Conservation (phyloP, 1,140 invertebrate species). For the Drosophila biarmipes region DNA sequence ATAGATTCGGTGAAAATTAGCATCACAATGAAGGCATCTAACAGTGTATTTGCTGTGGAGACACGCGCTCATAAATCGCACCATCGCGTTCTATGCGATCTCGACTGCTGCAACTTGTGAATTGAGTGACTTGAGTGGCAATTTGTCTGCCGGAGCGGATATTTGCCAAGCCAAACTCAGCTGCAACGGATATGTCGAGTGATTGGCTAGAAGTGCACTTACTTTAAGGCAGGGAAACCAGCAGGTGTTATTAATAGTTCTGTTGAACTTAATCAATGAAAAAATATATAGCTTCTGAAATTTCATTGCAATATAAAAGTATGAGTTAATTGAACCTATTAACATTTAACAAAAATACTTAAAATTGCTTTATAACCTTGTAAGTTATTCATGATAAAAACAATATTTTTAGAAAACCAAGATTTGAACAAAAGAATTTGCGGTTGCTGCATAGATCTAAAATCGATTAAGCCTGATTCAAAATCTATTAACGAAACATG, state of each 20-base stretch:
- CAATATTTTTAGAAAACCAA: no score
- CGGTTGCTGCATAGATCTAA: no score
- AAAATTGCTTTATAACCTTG: no score
- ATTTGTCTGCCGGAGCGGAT: slow-evolving; percentile 48
- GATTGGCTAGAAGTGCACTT: slow-evolving; percentile 15
- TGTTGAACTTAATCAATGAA: neutral
- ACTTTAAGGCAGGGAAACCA: slow-evolving; percentile 1
- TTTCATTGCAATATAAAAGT: no score
- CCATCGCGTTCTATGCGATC: slow-evolving; percentile 59
- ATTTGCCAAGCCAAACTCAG: slow-evolving; percentile 12
- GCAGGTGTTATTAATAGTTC: slow-evolving; percentile 16
- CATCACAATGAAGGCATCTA: slow-evolving; percentile 37
- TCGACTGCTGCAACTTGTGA: slow-evolving; percentile 36
- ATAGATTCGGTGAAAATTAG: slow-evolving; percentile 55
- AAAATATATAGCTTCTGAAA: no score
- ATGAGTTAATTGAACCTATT: no score
- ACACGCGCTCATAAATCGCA: slow-evolving; percentile 42
- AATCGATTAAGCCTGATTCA: no score
- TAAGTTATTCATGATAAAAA: no score
- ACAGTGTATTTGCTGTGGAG: slow-evolving; percentile 37
- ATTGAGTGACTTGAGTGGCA: slow-evolving; percentile 39
- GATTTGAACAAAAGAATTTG: no score
- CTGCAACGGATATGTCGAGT: slow-evolving; percentile 46
- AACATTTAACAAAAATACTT: no score
- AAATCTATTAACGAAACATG: neutral